Evolutionary conservation across 2,888 invertebrate genomes (phyloP).

Genomic region (Ptychoptera albimana): DNA sequence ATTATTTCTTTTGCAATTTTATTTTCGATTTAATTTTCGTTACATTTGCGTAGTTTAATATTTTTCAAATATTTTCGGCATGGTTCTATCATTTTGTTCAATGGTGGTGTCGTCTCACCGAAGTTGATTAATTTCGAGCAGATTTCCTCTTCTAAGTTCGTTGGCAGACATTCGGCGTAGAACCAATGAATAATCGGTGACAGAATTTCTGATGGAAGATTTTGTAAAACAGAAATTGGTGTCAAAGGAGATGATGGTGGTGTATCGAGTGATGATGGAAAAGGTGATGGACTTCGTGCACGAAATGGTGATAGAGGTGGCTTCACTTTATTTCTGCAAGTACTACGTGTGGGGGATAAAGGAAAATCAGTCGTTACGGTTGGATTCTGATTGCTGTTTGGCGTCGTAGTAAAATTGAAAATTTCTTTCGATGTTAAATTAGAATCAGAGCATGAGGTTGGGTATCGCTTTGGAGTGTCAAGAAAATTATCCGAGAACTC

Average conservation of each 20-base stretch:
- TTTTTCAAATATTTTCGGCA: conserved; percentile 45
- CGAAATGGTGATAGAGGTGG: conserved; percentile 25
- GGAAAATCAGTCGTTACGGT: conserved; percentile 7
- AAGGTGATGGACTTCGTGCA: conserved; percentile 22
- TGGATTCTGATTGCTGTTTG: conserved; percentile 4
- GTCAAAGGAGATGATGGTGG: conserved; percentile 26
- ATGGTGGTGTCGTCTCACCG: conserved; percentile 36
- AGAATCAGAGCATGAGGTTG: conserved; percentile 24
- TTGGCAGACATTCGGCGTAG: conserved; percentile 46
- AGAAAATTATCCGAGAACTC: not conserved
- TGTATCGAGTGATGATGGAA: conserved; percentile 22
- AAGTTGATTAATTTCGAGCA: conserved; percentile 38
- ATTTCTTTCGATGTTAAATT: conserved; percentile 23
- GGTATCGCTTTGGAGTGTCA: conserved; percentile 9
- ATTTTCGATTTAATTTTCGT: conserved; percentile 14
- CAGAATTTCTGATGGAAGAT: conserved; percentile 42
- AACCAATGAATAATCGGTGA: conserved; percentile 44
- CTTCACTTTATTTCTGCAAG: conserved; percentile 13
- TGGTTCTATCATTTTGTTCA: conserved; percentile 37
- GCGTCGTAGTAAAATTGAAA: conserved; percentile 24
- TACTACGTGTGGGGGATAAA: conserved; percentile 6
- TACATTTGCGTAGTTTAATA: conserved; percentile 46
- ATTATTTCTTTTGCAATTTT: not conserved
- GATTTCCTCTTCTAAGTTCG: conserved; percentile 38
- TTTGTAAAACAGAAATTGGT: conserved; percentile 37